Evolutionary conservation across 2,797 vertebrate species (phyloP).

Genomic region (Silurus lanzhouensis): DNA sequence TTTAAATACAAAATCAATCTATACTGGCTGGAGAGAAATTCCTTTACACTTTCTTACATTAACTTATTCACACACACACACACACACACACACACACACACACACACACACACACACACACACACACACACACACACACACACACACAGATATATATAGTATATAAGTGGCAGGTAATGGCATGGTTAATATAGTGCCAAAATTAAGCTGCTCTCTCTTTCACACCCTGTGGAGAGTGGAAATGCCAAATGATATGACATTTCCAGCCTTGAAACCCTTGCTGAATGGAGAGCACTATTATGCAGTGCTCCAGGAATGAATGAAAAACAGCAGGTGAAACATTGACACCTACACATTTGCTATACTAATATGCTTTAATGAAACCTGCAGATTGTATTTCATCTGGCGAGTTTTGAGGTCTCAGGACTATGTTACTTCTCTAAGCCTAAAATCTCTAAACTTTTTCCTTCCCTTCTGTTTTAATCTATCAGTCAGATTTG

Average conservation of each 20-base stretch:
- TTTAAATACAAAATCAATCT: constrained; percentile 2
- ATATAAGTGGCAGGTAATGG: constrained; percentile 34
- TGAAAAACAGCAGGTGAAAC: constrained; percentile 30
- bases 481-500: constrained; percentile 41
- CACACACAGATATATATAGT: constrained; percentile 30
- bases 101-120: constrained; percentile 23
- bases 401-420: neutral
- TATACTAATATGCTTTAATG: neutral
- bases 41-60: constrained; percentile 4
- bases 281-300: constrained; percentile 25
- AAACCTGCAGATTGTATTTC: neutral
- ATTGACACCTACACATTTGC: neutral
- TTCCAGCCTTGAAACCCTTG: constrained; percentile 54
- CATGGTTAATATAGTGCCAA: constrained; percentile 46
- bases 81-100: neutral
- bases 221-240: constrained; percentile 58
- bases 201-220: constrained; percentile 56
- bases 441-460: constrained; percentile 32
- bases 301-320: constrained; percentile 16
- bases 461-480: constrained; percentile 37
- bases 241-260: constrained; percentile 64
- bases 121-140: constrained; percentile 13
- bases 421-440: constrained; percentile 27
- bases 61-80: constrained; percentile 11
- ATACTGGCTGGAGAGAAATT: constrained; percentile 25